A percentile compares a stretch with the other conserved stretches of the same genome.
These are phyloP conservation scores for Orius insidiosus DNA, from an alignment of 1,140 invertebrate species.

Conservation along the genomic window DNA sequence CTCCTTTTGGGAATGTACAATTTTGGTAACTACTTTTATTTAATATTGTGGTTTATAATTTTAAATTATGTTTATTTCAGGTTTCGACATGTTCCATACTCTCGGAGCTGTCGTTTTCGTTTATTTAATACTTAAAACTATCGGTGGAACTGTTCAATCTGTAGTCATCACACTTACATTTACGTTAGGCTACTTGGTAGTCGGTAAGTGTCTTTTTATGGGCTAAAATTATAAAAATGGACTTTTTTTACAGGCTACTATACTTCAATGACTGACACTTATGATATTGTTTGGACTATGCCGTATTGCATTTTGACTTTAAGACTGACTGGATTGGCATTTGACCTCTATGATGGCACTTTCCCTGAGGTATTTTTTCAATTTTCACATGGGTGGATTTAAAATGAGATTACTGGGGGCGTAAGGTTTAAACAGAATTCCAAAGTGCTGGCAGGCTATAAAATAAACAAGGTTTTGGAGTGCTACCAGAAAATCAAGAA, in stretches of 20 bases:
- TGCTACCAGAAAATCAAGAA: too few species aligned
- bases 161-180: conserved; percentile 56
- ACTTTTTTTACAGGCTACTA: conserved; percentile 47
- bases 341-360: conserved; percentile 70
- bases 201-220: conserved; percentile 24
- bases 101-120: conserved; percentile 45
- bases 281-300: conserved; percentile 91
- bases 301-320: conserved; percentile 83
- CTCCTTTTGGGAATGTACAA: conserved; percentile 60
- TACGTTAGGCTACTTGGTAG: conserved; percentile 59
- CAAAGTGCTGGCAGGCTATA: too few species aligned
- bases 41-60: too few species aligned
- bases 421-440: too few species aligned
- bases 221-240: conserved; percentile 4
- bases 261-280: conserved; percentile 56
- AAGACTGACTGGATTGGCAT: conserved; percentile 67
- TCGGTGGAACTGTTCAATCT: conserved; percentile 39
- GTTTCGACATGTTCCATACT: conserved; percentile 48
- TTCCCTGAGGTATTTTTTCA: conserved; percentile 33
- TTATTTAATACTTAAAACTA: conserved; percentile 38
- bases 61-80: conserved; percentile 25
- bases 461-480: too few species aligned
- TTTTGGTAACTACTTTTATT: conserved; percentile 45
- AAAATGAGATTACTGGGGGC: too few species aligned
- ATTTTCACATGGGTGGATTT: too few species aligned